Base-by-base conservation (phyloP, 2,888 invertebrate genomes). In the Clivina fossor region DNA sequence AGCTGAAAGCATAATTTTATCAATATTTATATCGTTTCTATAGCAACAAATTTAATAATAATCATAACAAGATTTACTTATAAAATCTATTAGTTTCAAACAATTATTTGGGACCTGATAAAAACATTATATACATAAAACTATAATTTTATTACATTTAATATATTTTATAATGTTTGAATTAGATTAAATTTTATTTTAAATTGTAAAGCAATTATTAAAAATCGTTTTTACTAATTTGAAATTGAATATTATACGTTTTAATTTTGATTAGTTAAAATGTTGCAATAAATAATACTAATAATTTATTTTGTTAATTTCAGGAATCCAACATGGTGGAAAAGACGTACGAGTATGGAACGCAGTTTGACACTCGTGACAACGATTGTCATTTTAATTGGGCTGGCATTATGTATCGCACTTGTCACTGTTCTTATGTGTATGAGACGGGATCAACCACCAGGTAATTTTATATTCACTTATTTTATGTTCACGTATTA, bases 301-400 rank as follows among this genome's bases (percentile, higher is more conserved):
- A 35, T 18, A 5, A 16, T 7, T 35, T 53, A 38, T 48, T 19
- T 44, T 50, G 62, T 60, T 62, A 58, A 54, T 79, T 80, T 35
- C 75, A 88, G 87, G 77, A 86, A 87, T 73, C 86, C 86, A 65
- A 85, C 86, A 75, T 89, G 88, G 88, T 89, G 89, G 89, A 84
- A 84, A 63, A 78, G 87, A 59, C 79, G 88, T 62, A 86, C 86
- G 32, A 80, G 84, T 61, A 74, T 88, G 76, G 89, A 89, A 73
- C 78, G 86, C 63, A 79, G 83, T 37, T 75, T 89, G 63, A 83
- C 85, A 57, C 69, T 84, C 50, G 69, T 82, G 8, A 78, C 81
- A 56, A 73, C 75, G 40, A 75, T 84, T 57, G 76, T 83, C 37
- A 74, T 82, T 58, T 75, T 84, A 40, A 78, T 82, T 60, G 82